phyloP scores from a whole-genome alignment of 2,888 invertebrate genomes.

The Sphaerophoria taeniata region DNA sequence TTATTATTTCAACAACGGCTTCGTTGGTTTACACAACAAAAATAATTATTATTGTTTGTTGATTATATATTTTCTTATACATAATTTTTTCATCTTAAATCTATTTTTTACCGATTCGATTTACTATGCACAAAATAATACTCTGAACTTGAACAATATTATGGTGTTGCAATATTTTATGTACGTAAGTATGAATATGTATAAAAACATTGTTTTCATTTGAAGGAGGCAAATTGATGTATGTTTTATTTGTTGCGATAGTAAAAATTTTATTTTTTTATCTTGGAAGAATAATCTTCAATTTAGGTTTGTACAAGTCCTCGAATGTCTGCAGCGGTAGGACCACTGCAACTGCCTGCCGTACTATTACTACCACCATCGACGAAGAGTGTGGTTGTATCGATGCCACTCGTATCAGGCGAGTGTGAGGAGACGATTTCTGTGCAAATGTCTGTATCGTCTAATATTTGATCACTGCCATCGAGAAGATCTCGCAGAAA shows the following conservation, averaged over 20 bases:
- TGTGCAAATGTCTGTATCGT: constrained; percentile 79
- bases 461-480: constrained; percentile 81
- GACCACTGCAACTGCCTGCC: constrained; percentile 66
- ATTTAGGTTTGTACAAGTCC: constrained; percentile 81
- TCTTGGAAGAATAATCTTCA: constrained; percentile 15
- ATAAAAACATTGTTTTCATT: constrained; percentile 22
- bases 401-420: constrained; percentile 80
- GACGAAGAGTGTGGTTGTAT: constrained; percentile 79
- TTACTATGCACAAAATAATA: constrained; percentile 74
- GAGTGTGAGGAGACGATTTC: constrained; percentile 78
- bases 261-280: constrained; percentile 48
- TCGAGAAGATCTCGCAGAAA: constrained; percentile 82
- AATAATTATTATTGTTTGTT: constrained; percentile 60
- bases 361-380: constrained; percentile 78
- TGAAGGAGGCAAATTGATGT: constrained; percentile 36
- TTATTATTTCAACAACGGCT: constrained; percentile 5
- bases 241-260: constrained; percentile 37
- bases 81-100: constrained; percentile 51
- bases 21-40: constrained; percentile 57
- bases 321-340: constrained; percentile 79
- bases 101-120: constrained; percentile 65
- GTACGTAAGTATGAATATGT: constrained; percentile 26
- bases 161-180: constrained; percentile 22
- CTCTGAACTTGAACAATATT: constrained; percentile 72
- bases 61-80: constrained; percentile 36